phyloP scores from a whole-genome alignment of 2,888 invertebrate species.

The Tenodera sinensis region DNA sequence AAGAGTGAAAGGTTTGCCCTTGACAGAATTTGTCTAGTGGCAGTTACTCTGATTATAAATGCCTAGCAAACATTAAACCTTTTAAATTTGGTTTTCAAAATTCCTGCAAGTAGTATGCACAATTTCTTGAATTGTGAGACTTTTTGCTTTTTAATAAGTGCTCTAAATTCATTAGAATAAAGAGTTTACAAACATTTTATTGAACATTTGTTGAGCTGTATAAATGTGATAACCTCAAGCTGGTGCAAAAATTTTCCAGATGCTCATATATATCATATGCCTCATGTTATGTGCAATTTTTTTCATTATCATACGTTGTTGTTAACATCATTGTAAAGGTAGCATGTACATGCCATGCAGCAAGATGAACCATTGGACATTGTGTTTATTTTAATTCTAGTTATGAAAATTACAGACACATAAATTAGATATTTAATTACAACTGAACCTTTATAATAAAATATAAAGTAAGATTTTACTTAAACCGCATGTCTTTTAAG shows the following conservation, averaged over 20 bases:
- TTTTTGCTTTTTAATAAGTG: no score
- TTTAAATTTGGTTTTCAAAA: background rate
- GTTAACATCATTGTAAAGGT: background rate
- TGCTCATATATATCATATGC: background rate
- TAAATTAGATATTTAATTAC: background rate
- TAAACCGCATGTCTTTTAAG: background rate
- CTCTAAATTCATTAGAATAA: background rate
- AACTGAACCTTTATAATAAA: background rate
- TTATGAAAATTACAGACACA: background rate
- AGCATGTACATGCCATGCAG: background rate
- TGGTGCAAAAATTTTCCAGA: background rate
- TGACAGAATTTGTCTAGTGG: background rate
- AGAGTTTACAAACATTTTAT: background rate
- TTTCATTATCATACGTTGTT: background rate
- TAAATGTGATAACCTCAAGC: conserved; percentile 14
- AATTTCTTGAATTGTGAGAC: background rate
- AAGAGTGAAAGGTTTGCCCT: background rate
- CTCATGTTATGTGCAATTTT: conserved; percentile 2
- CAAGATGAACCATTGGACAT: background rate
- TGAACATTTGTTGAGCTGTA: background rate
- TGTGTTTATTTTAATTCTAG: background rate
- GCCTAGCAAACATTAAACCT: background rate
- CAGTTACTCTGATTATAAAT: background rate
- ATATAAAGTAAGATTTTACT: background rate
- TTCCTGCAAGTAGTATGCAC: background rate